Base-by-base conservation (phyloP, 2,888 invertebrate species). In the Entomobrya proxima region DNA sequence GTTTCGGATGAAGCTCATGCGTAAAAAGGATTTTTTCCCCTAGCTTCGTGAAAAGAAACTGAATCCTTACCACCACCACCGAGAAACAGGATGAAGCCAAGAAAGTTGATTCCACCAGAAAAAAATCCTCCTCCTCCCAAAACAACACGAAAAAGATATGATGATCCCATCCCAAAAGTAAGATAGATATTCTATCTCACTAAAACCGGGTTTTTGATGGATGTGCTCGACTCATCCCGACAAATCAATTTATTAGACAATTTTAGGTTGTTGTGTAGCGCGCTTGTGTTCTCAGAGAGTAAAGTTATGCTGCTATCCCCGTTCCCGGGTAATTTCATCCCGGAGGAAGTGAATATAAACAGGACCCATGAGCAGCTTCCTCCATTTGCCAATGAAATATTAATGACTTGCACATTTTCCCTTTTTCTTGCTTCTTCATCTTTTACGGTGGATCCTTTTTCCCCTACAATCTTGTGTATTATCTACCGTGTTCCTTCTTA, bases 321-420 rank as follows among this genome's bases (percentile, higher is more conserved):
- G 67, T 83, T 83, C 74, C 76, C 83, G 83, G 83, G 83, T 83
- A 83, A 83, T 83, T 83, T 83, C 76, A 75, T 83, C 83, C 76
- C 82, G 83, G 72, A 76, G 75, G 83, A 83, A 83, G 83, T 83
- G 76, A 83, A 83, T 83, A 75, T 83, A 83, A 83, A 76, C 64
- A 83, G 76, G 67, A 76, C 83, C 83, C 83, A 67, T 83, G 83
- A 83, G 83, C 83, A 83, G 76, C 83, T 83, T 83, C 75, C 83
- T 82, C 74, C 69, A 83, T 83, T 58, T 88, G 86, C 88, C 88
- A 88, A 88, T 88, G 88, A 88, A 88, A 88, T 87, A 88, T 88
- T 88, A 88, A 88, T 87, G 88, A 88, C 88, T 87, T 87, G 83
- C 88, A 88, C 87, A 88, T 88, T 88, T 88, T 87, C 78, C 61